Evolutionary conservation across 2,888 invertebrate species (phyloP).

Genomic region (Protonemura montana): DNA sequence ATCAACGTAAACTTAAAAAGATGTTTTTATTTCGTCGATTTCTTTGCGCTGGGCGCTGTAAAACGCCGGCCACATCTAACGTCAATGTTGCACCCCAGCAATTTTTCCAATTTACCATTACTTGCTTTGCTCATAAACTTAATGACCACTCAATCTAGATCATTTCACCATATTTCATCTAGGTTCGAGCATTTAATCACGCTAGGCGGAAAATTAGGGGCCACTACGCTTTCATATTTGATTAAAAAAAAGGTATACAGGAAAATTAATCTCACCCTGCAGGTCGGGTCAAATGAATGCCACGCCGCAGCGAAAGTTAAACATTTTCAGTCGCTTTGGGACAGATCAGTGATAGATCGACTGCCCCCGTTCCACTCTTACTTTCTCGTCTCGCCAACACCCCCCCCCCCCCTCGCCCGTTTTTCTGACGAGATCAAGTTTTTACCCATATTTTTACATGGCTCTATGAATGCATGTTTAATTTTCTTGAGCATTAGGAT

Average conservation of each 20-base stretch:
- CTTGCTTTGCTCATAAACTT: not conserved
- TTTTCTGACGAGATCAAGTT: not conserved
- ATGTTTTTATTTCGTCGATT: not conserved
- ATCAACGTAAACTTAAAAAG: not conserved
- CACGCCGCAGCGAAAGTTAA: constrained; percentile 1
- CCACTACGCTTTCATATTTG: not conserved
- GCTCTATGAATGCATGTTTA: not conserved
- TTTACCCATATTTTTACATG: not conserved
- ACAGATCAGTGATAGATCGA: constrained; percentile 30
- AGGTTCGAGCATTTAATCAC: not conserved
- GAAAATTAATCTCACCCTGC: constrained; percentile 18
- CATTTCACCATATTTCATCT: constrained; percentile 17
- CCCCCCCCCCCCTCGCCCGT: too few relatives aligned
- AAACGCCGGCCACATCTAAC: not conserved
- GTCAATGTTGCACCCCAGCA: not conserved
- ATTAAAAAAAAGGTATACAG: constrained; percentile 17
- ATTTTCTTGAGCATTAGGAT: not conserved
- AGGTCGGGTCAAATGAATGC: not conserved
- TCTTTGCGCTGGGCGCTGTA: not conserved
- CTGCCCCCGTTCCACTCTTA: not conserved
- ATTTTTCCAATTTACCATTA: not conserved
- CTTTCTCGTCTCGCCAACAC: not conserved
- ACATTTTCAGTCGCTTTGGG: constrained; percentile 27
- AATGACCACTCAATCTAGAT: constrained; percentile 22
- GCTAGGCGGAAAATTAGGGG: not conserved